Conservation (phyloP, 2,888 invertebrate genomes). For the Eudemis profundana region DNA sequence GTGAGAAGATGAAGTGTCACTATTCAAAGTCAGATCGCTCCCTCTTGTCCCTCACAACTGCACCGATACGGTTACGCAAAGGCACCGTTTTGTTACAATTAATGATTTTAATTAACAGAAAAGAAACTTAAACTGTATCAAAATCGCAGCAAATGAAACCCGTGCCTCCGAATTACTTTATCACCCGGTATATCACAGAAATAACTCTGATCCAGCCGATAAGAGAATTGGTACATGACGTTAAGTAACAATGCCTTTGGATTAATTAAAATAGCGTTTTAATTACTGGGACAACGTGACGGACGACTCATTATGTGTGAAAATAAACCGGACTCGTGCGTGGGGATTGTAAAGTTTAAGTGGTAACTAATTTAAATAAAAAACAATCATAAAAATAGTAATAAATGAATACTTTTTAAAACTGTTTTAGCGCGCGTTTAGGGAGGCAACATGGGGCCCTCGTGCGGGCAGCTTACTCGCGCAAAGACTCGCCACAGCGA, state of each 20-base stretch:
- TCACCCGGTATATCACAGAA: constrained; percentile 38
- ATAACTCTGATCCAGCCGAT: constrained; percentile 40
- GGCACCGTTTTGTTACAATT: constrained; percentile 72
- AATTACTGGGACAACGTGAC: constrained; percentile 21
- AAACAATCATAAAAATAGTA: no score
- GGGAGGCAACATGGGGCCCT: no score
- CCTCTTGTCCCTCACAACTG: constrained; percentile 39
- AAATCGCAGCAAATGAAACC: constrained; percentile 65
- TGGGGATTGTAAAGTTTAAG: no score
- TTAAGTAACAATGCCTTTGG: constrained; percentile 28
- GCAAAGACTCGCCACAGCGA: no score
- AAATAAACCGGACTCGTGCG: not conserved
- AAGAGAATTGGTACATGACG: constrained; percentile 41
- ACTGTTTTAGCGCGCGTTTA: no score
- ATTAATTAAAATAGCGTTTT: constrained; percentile 40
- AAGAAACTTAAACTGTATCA: constrained; percentile 63
- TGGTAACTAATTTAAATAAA: no score
- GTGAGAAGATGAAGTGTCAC: no score
- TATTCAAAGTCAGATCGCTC: constrained; percentile 38
- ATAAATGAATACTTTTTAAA: no score
- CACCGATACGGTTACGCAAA: constrained; percentile 52
- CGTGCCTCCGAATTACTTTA: constrained; percentile 48
- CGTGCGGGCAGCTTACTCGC: no score
- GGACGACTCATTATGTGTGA: constrained; percentile 25
- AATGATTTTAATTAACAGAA: constrained; percentile 75